Evolutionary conservation across 2,113 vertebrate genomes (phyloP).

Genomic region (Stomatorhinus ivindoensis): DNA sequence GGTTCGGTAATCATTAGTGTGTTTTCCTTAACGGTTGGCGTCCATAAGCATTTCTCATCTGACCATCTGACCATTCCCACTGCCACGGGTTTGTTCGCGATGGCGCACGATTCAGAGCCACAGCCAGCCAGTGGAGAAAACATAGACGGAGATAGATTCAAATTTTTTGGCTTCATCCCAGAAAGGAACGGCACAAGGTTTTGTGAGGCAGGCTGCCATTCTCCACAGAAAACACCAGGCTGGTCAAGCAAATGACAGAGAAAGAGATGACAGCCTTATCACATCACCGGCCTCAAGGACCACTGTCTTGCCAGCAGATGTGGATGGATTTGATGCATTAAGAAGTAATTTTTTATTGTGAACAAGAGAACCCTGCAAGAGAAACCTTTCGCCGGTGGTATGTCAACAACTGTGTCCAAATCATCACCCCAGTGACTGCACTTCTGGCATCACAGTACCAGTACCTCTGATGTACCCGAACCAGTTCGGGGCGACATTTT

Average conservation of each 20-base stretch:
- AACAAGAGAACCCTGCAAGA: not conserved
- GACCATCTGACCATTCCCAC: not conserved
- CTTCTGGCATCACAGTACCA: not conserved
- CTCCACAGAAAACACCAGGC: not conserved
- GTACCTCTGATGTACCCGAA: not conserved
- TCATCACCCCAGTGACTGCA: not conserved
- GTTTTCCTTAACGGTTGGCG: not conserved
- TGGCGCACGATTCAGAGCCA: not conserved
- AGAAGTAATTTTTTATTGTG: not conserved
- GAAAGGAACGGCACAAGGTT: not conserved
- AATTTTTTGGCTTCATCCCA: not conserved
- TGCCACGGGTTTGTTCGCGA: not conserved
- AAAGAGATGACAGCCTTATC: not conserved
- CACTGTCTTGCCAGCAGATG: not conserved
- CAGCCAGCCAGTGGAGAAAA: not conserved
- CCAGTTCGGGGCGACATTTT: not conserved
- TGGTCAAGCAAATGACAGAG: not conserved
- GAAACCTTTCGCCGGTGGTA: not conserved
- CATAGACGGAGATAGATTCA: not conserved
- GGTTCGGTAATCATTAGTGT: constrained; percentile 2
- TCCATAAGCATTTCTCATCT: not conserved
- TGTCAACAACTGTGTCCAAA: not conserved
- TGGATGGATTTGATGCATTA: not conserved
- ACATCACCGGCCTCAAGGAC: not conserved
- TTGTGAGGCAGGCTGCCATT: not conserved